phyloP scores from a whole-genome alignment of 2,113 vertebrate species.

The Propithecus coquereli region DNA sequence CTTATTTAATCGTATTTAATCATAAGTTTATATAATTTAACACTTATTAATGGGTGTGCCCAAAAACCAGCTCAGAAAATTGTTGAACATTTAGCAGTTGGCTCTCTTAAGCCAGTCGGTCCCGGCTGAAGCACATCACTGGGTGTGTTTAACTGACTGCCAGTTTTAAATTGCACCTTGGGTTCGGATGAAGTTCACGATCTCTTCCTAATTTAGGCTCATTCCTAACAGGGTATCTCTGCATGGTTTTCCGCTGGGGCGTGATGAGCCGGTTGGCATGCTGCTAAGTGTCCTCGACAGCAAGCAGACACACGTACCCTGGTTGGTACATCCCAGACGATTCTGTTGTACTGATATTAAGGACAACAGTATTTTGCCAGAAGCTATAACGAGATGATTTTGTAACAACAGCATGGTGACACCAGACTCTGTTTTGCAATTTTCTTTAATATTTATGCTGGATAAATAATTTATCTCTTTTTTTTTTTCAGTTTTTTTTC shows the following conservation, averaged over 20 bases:
- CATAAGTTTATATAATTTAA: not conserved
- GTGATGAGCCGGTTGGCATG: slow-evolving; percentile 32
- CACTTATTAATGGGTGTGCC: not conserved
- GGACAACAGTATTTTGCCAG: slow-evolving; percentile 72
- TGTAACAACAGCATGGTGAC: slow-evolving; percentile 56
- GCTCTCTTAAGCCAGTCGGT: not conserved
- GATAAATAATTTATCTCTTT: slow-evolving; percentile 65
- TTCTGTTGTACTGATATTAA: slow-evolving; percentile 51
- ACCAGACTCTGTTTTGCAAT: slow-evolving; percentile 44
- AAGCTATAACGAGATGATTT: slow-evolving; percentile 67
- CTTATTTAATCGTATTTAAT: not conserved
- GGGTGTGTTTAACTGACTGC: not conserved
- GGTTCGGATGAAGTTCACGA: not conserved
- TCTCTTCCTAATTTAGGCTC: slow-evolving; percentile 61
- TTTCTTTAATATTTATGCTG: slow-evolving; percentile 71
- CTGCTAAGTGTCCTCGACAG: slow-evolving; percentile 63
- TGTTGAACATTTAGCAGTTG: not conserved
- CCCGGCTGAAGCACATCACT: accelerated
- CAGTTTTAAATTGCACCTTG: not conserved
- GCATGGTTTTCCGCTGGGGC: slow-evolving; percentile 45
- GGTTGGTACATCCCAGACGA: slow-evolving; percentile 39
- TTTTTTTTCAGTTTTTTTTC: slow-evolving; percentile 4
- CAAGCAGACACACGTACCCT: slow-evolving; percentile 65
- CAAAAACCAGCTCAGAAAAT: not conserved
- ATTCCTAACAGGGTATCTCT: slow-evolving; percentile 38